Percentiles rank a stretch among this genome's conserved stretches.
Conservation (phyloP, 2,888 invertebrate species). For the Idaea straminata region DNA sequence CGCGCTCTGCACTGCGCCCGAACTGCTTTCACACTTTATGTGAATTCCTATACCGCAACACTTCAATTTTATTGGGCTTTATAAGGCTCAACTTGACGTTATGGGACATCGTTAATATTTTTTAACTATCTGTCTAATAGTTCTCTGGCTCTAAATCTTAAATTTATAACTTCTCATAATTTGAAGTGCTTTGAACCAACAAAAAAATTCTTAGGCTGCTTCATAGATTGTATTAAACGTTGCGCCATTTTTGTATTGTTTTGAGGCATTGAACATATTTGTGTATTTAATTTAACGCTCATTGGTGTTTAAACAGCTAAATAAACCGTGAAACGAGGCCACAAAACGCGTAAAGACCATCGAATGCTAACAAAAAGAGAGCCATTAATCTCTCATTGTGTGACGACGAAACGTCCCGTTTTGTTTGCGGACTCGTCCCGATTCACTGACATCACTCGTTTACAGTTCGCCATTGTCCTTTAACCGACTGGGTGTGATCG, state of each 20-base stretch:
- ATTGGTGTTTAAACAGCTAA: slow-evolving; percentile 69
- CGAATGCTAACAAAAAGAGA: slow-evolving; percentile 69
- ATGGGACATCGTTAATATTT: slow-evolving; percentile 62
- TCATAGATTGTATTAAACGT: slow-evolving; percentile 10
- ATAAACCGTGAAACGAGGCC: slow-evolving; percentile 75
- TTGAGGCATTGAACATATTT: slow-evolving; percentile 42
- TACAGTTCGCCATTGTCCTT: slow-evolving; percentile 65
- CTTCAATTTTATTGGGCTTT: slow-evolving; percentile 67
- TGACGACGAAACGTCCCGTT: slow-evolving; percentile 60
- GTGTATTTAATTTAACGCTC: slow-evolving; percentile 62
- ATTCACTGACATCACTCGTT: slow-evolving; percentile 59
- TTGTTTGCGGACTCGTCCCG: slow-evolving; percentile 72
- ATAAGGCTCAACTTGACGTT: slow-evolving; percentile 58
- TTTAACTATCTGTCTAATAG: slow-evolving; percentile 56
- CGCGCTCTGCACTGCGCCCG: slow-evolving; percentile 15
- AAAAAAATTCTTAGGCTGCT: slow-evolving; percentile 20
- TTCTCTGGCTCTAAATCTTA: slow-evolving; percentile 43
- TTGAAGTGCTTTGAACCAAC: slow-evolving; percentile 17
- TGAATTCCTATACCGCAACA: slow-evolving; percentile 65
- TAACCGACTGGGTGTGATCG: slow-evolving; percentile 73
- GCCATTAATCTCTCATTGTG: slow-evolving; percentile 78
- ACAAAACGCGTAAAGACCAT: slow-evolving; percentile 74
- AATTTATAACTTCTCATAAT: slow-evolving; percentile 32
- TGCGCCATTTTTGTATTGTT: slow-evolving; percentile 37
- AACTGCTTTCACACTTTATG: slow-evolving; percentile 55